Evolutionary conservation across 2,797 vertebrate species (phyloP).

Genomic region (Myiotriccus ornatus): DNA sequence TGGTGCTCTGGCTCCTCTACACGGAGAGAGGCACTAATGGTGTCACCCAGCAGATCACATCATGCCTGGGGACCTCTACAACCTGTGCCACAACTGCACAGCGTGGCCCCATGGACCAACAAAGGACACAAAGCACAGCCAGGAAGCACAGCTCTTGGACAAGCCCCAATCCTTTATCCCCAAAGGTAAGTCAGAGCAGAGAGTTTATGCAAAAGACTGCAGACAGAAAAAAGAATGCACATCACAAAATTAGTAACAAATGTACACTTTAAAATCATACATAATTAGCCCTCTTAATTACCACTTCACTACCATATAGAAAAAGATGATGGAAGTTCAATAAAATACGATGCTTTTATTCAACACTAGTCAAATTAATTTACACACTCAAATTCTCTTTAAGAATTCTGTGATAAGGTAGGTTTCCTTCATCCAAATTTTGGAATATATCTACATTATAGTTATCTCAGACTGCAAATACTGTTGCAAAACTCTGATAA

Average conservation of each 20-base stretch:
- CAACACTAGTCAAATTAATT: slow-evolving; percentile 53
- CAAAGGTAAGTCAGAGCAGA: not conserved
- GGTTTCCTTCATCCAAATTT: slow-evolving; percentile 51
- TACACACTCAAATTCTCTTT: slow-evolving; percentile 43
- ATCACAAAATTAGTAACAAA: slow-evolving; percentile 42
- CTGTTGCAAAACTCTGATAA: slow-evolving; percentile 41
- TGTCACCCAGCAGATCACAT: not conserved
- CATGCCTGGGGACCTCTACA: not conserved
- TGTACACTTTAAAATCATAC: slow-evolving; percentile 49
- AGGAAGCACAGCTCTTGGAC: not conserved
- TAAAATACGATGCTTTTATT: slow-evolving; percentile 54
- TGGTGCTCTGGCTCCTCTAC: not conserved
- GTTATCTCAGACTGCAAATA: slow-evolving; percentile 3
- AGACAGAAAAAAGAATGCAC: not conserved
- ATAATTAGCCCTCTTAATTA: slow-evolving; percentile 61
- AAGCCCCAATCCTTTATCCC: not conserved
- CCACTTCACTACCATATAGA: slow-evolving; percentile 29
- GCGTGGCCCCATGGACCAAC: fast-evolving
- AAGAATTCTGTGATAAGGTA: slow-evolving; percentile 13
- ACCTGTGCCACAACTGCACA: not conserved
- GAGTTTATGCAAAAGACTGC: not conserved
- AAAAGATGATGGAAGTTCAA: slow-evolving; percentile 49
- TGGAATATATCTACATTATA: not conserved
- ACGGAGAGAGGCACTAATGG: not conserved
- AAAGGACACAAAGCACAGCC: not conserved